Evolutionary conservation across 2,888 invertebrate genomes (phyloP), one percentile per base, ranked within the genome.

Genomic region (Ochlodes sylvanus): DNA sequence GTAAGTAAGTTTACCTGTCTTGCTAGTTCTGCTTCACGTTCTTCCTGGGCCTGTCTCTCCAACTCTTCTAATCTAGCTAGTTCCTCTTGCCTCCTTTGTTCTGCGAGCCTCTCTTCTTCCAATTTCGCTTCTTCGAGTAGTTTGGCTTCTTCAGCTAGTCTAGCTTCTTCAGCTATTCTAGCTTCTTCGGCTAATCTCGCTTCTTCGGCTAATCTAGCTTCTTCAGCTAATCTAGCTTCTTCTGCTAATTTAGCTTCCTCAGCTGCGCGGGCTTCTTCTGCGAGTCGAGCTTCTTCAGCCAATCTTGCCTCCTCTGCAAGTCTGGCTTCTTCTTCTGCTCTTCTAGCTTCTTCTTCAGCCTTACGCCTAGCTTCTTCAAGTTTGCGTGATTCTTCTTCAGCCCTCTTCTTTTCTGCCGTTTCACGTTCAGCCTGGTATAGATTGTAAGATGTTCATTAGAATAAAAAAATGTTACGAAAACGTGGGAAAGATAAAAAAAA

Each of bases 311-410:
- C 90, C 76, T 94, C 93, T 9, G 93, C 94, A 14, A 83, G 84
- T 61, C 76, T 75, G 17, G 83, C 82, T 94, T 92, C 90, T 94
- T 92, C 90, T 77, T 94, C 82, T 3, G 80, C 82, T 69, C 86
- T 90, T 71, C 83, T 84, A 54, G 90, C 89, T 14, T 90, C 92
- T 77, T 92, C 89, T 72, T 90, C 91, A 14, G 94, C 94, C 74
- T 91, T 91, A 38, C 93, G 92, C 72, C 92, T 92, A 34, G 87
- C 81, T 68, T 94, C 94, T 74, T 94, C 94, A 67, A 94, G 94
- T 73, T 87, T 92, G 55, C 90, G 90, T 12, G 93, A 92, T 73
- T 93, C 94, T 77, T 94, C 95, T 79, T 95, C 95, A 71, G 92
- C 94, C 72, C 90, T 83, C 64, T 92, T 95, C 76, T 83, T 90